Evolutionary conservation across 2,113 vertebrate genomes (phyloP), one percentile per base, ranked within the genome.

Genomic region (Sphaerodactylus townsendi): DNA sequence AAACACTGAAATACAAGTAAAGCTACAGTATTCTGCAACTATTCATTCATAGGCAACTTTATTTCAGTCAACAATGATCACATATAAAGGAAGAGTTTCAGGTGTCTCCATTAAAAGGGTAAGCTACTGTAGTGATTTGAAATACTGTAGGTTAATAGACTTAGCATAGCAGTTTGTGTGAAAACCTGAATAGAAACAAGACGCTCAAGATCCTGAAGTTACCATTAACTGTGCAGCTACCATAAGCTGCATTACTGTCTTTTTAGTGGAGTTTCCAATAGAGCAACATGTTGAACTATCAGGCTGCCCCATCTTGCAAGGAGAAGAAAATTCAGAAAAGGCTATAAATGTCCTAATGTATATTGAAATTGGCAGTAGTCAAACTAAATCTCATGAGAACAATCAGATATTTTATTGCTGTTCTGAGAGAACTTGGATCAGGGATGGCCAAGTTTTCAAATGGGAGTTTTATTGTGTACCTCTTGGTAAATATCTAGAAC

Each of bases 41-140:
- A 77, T 84, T 91, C 92, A 71, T 85, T 81, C 86, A 73, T 39
- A 28, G 50, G 69, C 71, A 6, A 5, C 39, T 90, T 91, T 87
- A 88, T 94, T 88, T 74, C 80, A 70, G 50, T 84, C 73, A 85
- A 84, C 25, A 87, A 87, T 64, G 30, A 19, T 77, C 69, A 75
- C 10, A 70, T 72, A 64, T 88, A 85, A 77, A 79, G 59, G 82
- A 86, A 53, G 70, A 68, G 81, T 91, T 82, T 83, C 86, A 85
- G 33, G 46, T 92, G 79, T 10, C 71, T 89, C 64, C 89, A 85
- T 53, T 4, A 77, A 79, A 89, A 91, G 44, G 48, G 48, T 59
- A 73, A n/a, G 28, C 8, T 2, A 48, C 56, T 81, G n/a, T 10
- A 75, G n/a, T 65, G 46, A 48, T 75, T 35, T 75, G 35, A 65